Evolutionary conservation across 2,888 invertebrate genomes (phyloP), one percentile per base, ranked within the genome.

Genomic region (Nemapogon koenigi): DNA sequence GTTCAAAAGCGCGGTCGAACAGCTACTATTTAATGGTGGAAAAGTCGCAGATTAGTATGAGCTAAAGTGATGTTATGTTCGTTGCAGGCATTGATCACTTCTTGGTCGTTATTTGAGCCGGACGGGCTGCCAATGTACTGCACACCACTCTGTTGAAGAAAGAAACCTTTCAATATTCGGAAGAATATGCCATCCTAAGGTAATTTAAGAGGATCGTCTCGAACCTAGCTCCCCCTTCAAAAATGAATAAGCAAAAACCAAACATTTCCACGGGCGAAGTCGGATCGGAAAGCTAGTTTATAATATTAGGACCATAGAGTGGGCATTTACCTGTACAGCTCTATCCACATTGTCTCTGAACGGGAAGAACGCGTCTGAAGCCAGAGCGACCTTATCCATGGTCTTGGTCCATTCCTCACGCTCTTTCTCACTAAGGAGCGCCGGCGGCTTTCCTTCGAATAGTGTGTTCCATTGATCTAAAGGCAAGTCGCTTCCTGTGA

Each of bases 291-390:
- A n/a, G 7, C n/a, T n/a, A n/a, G n/a, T n/a, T n/a, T n/a, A n/a
- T n/a, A n/a, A n/a, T n/a, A n/a, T n/a, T n/a, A n/a, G n/a, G n/a
- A n/a, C n/a, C n/a, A n/a, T n/a, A n/a, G n/a, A n/a, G n/a, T n/a
- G n/a, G n/a, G n/a, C n/a, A 51, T 66, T 58, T 58, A 96, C 96
- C 87, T 92, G 85, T 48, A 83, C 81, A 32, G 97, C 96, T 46
- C 97, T 82, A 61, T 98, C 97, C 39, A 99, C 89, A 57, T 97
- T 98, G 60, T 99, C 98, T 48, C 97, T 83, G 83, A 98, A 98
- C 17, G 98, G 98, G 80, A 99, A 97, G 83, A 98, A 99, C 0
- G 97, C 98, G 70, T 99, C 98, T 0, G 97, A 97, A 11, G 92
- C 92, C 15, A 98, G 81, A 3, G 92, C 90, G 18, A 94, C 93